A percentile compares a stretch with the other conserved stretches of the same genome.
These are phyloP conservation scores for Subacronicta megacephala DNA, from an alignment of 2,888 invertebrate species.

Conservation along the genomic window DNA sequence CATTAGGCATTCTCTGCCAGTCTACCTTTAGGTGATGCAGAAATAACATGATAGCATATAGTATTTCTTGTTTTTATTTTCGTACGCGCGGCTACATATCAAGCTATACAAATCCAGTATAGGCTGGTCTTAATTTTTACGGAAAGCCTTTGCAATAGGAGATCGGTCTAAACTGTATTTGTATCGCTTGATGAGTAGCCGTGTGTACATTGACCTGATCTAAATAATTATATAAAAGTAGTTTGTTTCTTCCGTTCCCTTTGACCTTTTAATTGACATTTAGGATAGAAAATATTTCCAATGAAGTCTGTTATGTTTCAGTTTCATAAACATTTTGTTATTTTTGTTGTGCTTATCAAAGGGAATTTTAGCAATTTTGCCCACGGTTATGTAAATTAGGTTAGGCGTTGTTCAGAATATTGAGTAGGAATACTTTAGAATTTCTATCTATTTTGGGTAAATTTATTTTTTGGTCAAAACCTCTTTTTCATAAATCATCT, in stretches of 20 bases:
- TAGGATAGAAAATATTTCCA: background rate
- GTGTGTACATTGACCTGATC: constrained; percentile 51
- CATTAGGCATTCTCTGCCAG: no score
- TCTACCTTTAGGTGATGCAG: no score
- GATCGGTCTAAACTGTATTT: no score
- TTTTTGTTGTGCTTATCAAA: constrained; percentile 6
- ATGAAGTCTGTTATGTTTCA: background rate
- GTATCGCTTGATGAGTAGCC: no score
- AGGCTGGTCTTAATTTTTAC: no score
- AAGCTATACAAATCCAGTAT: no score
- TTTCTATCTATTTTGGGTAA: background rate
- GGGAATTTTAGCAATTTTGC: constrained; percentile 7
- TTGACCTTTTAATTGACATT: constrained; percentile 45
- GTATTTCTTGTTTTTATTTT: no score
- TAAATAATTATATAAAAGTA: constrained; percentile 30
- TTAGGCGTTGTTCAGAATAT: constrained; percentile 22
- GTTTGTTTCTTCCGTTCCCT: constrained; percentile 8
- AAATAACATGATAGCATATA: no score
- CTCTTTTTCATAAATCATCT: background rate
- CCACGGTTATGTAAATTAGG: constrained; percentile 25
- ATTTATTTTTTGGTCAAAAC: background rate
- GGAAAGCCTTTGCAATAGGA: no score
- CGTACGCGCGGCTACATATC: no score
- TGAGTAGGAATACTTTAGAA: constrained; percentile 5
- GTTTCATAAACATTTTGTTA: constrained; percentile 3